phyloP scores from a whole-genome alignment of 2,888 invertebrate species.

The Seira ritae region DNA sequence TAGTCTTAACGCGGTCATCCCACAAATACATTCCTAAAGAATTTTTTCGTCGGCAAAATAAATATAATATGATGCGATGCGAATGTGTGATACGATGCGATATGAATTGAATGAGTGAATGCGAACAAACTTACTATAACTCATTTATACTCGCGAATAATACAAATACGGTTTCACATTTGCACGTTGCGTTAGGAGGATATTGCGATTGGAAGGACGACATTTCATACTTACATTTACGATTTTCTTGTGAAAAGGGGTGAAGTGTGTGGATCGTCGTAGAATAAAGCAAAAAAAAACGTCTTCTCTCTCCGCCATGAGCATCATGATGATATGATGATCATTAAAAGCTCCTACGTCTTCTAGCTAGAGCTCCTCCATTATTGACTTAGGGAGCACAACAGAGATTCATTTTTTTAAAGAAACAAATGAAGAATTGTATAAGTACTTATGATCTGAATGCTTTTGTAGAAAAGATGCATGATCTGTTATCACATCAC shows the following conservation, averaged over 20 bases:
- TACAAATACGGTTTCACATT: constrained; percentile 12
- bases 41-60: constrained; percentile 8
- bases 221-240: constrained; percentile 16
- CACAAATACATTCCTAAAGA: neutral
- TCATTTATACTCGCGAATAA: constrained; percentile 1
- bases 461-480: no score
- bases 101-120: no score
- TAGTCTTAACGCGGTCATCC: neutral
- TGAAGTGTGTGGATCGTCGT: constrained; percentile 12
- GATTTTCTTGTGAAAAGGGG: neutral
- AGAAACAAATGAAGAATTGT: constrained; percentile 17
- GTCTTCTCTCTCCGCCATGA: neutral
- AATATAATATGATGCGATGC: neutral
- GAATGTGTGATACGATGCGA: neutral
- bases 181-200: no score
- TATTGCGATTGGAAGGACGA: constrained; percentile 3
- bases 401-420: neutral
- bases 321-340: no score
- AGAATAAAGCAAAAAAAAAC: neutral
- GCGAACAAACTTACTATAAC: neutral
- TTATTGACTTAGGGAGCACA: neutral
- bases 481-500: neutral
- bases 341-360: constrained; percentile 18
- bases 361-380: constrained; percentile 1
- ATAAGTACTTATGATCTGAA: neutral